phyloP scores from a whole-genome alignment of 2,888 invertebrate genomes.

The Eulithis prunata region DNA sequence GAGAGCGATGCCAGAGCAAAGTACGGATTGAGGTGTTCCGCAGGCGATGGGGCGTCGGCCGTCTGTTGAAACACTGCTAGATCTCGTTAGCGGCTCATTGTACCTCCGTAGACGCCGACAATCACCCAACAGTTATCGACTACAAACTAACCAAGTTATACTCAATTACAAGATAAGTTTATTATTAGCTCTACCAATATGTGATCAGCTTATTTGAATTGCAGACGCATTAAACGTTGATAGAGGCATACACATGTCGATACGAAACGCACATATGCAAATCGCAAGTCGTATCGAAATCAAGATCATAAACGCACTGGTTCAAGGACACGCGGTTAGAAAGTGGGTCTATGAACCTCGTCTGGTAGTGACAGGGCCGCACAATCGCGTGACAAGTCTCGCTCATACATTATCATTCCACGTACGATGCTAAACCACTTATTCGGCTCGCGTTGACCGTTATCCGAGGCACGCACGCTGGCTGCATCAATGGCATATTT shows the following conservation, averaged over 20 bases:
- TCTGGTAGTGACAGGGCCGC: slow-evolving; percentile 63
- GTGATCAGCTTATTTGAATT: slow-evolving; percentile 21
- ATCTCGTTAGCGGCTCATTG: slow-evolving; percentile 71
- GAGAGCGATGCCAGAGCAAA: slow-evolving; percentile 67
- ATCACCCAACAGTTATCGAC: slow-evolving; percentile 8
- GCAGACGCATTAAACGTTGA: slow-evolving; percentile 17
- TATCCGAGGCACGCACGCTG: slow-evolving; percentile 79
- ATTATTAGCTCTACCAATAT: slow-evolving; percentile 8
- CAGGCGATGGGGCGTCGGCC: slow-evolving; percentile 49
- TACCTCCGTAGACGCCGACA: slow-evolving; percentile 51
- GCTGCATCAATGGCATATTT: slow-evolving; percentile 83
- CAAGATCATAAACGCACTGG: slow-evolving; percentile 43
- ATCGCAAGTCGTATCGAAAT: slow-evolving; percentile 27
- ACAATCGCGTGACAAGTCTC: slow-evolving; percentile 75
- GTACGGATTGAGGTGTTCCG: slow-evolving; percentile 73
- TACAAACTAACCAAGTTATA: slow-evolving; percentile 14
- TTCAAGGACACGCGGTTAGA: slow-evolving; percentile 73
- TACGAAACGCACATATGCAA: slow-evolving; percentile 27
- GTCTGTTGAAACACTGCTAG: slow-evolving; percentile 59
- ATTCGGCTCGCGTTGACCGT: slow-evolving; percentile 81
- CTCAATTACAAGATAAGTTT: slow-evolving; percentile 10
- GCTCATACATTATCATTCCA: slow-evolving; percentile 78
- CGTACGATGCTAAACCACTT: slow-evolving; percentile 80
- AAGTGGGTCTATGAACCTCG: slow-evolving; percentile 71
- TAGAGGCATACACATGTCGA: slow-evolving; percentile 13